Conservation (phyloP, 2,113 vertebrate species). For the Onychostruthus taczanowskii region DNA sequence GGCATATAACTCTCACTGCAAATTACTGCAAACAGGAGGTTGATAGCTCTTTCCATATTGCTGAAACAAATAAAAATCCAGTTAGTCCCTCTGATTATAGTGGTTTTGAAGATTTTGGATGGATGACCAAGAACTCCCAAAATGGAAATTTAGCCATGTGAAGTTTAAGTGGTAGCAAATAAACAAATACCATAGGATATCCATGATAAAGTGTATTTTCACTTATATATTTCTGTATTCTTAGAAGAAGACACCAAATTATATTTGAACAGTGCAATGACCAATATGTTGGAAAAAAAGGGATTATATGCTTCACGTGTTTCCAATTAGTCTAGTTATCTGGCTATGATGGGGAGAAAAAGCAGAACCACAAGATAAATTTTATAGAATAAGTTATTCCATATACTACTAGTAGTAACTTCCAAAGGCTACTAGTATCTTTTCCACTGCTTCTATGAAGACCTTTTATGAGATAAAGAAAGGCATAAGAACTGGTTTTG, state of each 20-base stretch:
- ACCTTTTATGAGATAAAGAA: not conserved
- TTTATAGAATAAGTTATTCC: not conserved
- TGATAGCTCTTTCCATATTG: not conserved
- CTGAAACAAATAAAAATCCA: not conserved
- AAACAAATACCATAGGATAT: not conserved
- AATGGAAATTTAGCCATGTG: not conserved
- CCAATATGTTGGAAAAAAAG: not conserved
- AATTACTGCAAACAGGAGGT: not conserved
- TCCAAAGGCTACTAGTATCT: not conserved
- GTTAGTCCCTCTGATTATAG: not conserved
- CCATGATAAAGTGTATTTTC: not conserved
- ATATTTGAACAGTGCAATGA: not conserved
- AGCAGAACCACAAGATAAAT: not conserved
- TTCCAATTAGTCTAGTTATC: not conserved
- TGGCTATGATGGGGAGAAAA: not conserved
- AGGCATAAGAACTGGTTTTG: fast-evolving
- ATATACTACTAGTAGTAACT: not conserved
- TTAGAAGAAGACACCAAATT: not conserved
- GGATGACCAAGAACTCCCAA: not conserved
- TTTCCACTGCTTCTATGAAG: not conserved
- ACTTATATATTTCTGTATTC: not conserved
- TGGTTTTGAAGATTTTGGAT: not conserved
- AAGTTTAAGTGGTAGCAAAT: not conserved
- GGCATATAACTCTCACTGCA: not conserved
- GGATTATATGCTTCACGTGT: not conserved